Conservation (phyloP, 2,888 invertebrate species). For the Crepidodera aurea region DNA sequence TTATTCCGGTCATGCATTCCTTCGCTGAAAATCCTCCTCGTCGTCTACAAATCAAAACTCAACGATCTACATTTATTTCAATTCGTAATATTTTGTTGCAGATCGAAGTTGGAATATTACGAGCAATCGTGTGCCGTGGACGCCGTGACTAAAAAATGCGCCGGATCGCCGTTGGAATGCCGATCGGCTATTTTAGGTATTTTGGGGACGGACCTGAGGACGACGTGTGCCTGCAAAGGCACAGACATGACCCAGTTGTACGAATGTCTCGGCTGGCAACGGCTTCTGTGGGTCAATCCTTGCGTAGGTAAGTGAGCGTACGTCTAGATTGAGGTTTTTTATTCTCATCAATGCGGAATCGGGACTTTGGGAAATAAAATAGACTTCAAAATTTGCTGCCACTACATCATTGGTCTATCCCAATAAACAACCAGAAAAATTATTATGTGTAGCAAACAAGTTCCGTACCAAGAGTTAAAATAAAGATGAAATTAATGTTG, state of each 20-base stretch:
- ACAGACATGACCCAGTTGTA: slow-evolving; percentile 85
- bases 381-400: too few species aligned
- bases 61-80: neutral
- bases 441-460: too few species aligned
- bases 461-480: too few species aligned
- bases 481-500: too few species aligned
- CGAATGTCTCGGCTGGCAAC: slow-evolving; percentile 90
- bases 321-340: too few species aligned
- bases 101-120: slow-evolving; percentile 83
- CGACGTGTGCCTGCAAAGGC: slow-evolving; percentile 88
- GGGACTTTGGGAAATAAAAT: too few species aligned
- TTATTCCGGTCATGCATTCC: neutral
- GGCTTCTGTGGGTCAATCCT: slow-evolving; percentile 89
- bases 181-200: slow-evolving; percentile 86
- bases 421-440: too few species aligned
- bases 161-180: slow-evolving; percentile 85
- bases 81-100: slow-evolving; percentile 53
- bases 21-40: neutral
- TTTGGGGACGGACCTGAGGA: slow-evolving; percentile 86
- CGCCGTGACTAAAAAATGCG: slow-evolving; percentile 88
- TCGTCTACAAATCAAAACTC: neutral
- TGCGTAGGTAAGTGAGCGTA: slow-evolving; percentile 79
- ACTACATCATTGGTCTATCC: too few species aligned
- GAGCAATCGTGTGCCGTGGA: slow-evolving; percentile 93
- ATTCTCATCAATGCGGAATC: too few species aligned